Conservation (phyloP, 2,888 invertebrate genomes). For the Formica aserva region DNA sequence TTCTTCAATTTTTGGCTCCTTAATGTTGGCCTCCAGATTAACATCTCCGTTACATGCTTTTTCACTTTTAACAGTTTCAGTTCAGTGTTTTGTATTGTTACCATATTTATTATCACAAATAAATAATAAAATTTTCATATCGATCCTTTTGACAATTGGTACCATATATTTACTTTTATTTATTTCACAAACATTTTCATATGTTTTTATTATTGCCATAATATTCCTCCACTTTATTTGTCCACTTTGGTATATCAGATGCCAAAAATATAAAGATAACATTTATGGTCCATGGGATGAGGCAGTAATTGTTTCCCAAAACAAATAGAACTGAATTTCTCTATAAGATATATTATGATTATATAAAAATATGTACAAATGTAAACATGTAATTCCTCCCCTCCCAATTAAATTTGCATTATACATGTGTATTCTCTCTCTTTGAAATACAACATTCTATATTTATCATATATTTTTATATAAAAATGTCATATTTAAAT, state of each 20-base stretch:
- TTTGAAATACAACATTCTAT: slow-evolving; percentile 15
- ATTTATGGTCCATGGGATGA: slow-evolving; percentile 99
- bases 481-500: background rate
- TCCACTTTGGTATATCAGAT: slow-evolving; percentile 91
- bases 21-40: slow-evolving; percentile 97
- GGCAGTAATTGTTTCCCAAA: slow-evolving; percentile 87
- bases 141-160: slow-evolving; percentile 87
- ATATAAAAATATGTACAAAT: slow-evolving; percentile 19
- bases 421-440: background rate
- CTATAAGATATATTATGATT: background rate
- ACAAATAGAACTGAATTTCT: slow-evolving; percentile 1
- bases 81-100: slow-evolving; percentile 95
- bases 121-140: slow-evolving; percentile 87
- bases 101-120: slow-evolving; percentile 91
- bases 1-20: slow-evolving; percentile 97
- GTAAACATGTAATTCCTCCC: background rate
- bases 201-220: slow-evolving; percentile 88
- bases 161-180: slow-evolving; percentile 86
- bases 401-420: background rate
- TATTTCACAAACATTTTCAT: slow-evolving; percentile 88
- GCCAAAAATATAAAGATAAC: slow-evolving; percentile 94
- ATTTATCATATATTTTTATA: slow-evolving; percentile 24
- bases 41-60: slow-evolving; percentile 95
- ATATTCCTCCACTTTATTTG: slow-evolving; percentile 91
- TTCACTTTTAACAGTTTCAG: slow-evolving; percentile 94